A percentile compares a stretch with the other conserved stretches of the same genome.
Evolutionary conservation across 1,140 invertebrate species (phyloP).

Genomic region (Ceratina australensis): DNA sequence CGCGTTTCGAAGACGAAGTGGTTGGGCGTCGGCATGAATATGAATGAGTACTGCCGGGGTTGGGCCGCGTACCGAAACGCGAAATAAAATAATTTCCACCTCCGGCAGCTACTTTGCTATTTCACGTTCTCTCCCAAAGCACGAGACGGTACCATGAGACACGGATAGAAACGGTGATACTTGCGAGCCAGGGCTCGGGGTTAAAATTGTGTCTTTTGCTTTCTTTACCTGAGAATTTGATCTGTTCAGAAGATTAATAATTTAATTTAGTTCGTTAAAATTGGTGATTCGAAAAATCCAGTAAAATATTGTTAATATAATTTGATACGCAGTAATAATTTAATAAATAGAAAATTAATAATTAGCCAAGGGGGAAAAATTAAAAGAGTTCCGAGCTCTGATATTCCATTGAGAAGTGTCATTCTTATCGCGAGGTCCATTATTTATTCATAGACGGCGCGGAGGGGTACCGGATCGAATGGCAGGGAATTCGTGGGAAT

Average conservation of each 20-base stretch:
- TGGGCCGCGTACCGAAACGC: conserved; percentile 57
- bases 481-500: conserved; percentile 31
- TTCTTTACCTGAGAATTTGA: background rate
- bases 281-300: too few species aligned
- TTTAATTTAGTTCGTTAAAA: too few species aligned
- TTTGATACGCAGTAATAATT: too few species aligned
- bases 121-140: conserved; percentile 33
- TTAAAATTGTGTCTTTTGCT: background rate
- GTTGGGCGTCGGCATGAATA: conserved; percentile 69
- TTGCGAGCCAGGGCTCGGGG: background rate
- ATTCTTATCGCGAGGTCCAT: background rate
- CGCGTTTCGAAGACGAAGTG: conserved; percentile 67
- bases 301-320: too few species aligned
- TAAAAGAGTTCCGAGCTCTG: too few species aligned
- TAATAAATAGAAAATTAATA: too few species aligned
- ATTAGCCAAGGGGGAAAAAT: too few species aligned
- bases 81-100: conserved; percentile 71
- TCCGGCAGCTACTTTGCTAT: conserved; percentile 29
- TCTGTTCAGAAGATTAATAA: too few species aligned
- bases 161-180: background rate
- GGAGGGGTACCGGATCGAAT: background rate
- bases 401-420: background rate
- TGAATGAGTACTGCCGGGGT: conserved; percentile 64
- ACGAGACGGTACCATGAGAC: background rate
- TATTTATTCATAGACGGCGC: conserved; percentile 2